Conservation (phyloP, 2,888 invertebrate genomes). For the Phyto melanocephala region DNA sequence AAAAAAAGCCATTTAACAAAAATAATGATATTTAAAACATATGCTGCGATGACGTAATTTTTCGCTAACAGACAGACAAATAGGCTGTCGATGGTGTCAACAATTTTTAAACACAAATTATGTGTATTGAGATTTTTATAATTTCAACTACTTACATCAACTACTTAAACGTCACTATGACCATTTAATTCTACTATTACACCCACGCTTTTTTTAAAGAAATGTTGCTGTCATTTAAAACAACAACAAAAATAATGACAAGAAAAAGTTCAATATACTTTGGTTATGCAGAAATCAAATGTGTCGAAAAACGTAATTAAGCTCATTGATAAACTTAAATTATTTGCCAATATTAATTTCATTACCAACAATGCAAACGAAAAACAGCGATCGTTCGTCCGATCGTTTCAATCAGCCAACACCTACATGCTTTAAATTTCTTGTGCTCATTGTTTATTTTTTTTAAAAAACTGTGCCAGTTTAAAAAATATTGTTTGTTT, state of each 20-base stretch:
- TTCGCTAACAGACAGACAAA: background rate
- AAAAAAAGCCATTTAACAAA: background rate
- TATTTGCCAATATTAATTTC: background rate
- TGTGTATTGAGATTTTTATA: too few relatives aligned
- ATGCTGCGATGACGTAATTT: constrained; percentile 50
- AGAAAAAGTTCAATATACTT: constrained; percentile 1
- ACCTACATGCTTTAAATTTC: background rate
- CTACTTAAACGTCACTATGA: background rate
- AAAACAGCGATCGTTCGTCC: background rate
- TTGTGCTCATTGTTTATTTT: background rate
- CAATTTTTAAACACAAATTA: too few relatives aligned
- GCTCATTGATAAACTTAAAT: constrained; percentile 13
- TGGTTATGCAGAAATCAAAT: background rate
- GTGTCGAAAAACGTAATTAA: background rate
- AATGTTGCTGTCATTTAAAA: background rate
- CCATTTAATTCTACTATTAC: background rate
- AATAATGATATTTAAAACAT: constrained; percentile 36
- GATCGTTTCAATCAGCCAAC: background rate
- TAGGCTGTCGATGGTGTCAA: background rate
- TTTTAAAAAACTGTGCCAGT: background rate
- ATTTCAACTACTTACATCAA: too few relatives aligned
- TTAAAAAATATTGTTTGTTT: background rate
- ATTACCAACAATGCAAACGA: background rate
- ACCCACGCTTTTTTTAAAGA: constrained; percentile 35
- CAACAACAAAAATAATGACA: background rate